phyloP scores from a whole-genome alignment of 1,140 invertebrate genomes.

The Protaetia brevitarsis region DNA sequence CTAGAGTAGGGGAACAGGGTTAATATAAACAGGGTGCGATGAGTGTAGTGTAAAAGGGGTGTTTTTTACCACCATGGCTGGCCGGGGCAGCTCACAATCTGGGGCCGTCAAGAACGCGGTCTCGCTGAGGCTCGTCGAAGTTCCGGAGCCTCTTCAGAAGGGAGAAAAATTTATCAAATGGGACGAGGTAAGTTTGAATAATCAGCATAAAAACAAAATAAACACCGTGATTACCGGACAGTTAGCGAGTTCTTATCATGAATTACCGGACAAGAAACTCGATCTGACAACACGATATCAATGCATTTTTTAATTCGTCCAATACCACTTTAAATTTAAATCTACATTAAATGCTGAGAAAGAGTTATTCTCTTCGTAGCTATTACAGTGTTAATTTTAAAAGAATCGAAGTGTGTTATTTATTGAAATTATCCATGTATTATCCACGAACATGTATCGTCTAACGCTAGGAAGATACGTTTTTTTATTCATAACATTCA shows the following conservation, averaged over 20 bases:
- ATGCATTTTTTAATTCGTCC: no score
- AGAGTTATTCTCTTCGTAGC: no score
- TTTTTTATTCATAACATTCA: no score
- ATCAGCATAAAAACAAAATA: background rate
- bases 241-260: constrained; percentile 40
- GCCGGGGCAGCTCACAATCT: constrained; percentile 27
- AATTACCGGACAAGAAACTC: constrained; percentile 57
- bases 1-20: constrained; percentile 11
- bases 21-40: constrained; percentile 14
- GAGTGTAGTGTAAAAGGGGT: background rate
- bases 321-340: no score
- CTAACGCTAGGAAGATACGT: no score
- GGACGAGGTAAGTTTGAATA: constrained; percentile 79
- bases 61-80: constrained; percentile 20
- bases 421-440: no score
- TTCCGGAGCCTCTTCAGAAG: constrained; percentile 79
- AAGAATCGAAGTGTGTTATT: no score
- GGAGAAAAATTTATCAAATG: constrained; percentile 96
- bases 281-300: no score
- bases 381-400: no score
- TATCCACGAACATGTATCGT: no score
- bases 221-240: constrained; percentile 6
- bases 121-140: constrained; percentile 71
- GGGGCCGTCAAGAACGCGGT: constrained; percentile 48
- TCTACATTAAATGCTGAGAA: no score